Evolutionary conservation across 2,888 invertebrate genomes (phyloP), one percentile per base, ranked within the genome.

Genomic region (Zaprionus lineosus): DNA sequence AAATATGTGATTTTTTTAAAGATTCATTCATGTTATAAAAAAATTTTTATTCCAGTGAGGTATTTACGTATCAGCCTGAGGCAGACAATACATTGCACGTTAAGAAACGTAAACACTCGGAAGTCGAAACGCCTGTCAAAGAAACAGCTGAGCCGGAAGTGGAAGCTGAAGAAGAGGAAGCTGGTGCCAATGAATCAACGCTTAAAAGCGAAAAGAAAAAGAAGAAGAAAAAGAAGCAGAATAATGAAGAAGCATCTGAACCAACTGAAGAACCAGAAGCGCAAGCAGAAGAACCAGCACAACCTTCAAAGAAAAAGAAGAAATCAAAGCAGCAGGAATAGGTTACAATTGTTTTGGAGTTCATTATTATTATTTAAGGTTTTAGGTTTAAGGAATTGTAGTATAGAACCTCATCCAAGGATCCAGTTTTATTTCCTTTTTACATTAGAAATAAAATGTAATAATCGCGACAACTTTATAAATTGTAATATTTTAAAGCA

Each of bases 21-120:
- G 16, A 28, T 14, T 16, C 26, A 24, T 7, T 28, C 29, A 40
- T 21, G 1, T 2, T n/a, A n/a, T n/a, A n/a, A n/a, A 28, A 9
- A 18, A 16, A 40, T 34, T 39, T 12, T 6, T 39, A 50, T 65
- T 74, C 19, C 52, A 89, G 97, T 81, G 96, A 97, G 91, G 93
- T 96, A 43, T 92, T 94, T 74, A 93, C 95, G 28, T 97, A 97
- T 90, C 93, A 94, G 36, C 91, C 92, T 5, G 95, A 94, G 2
- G 94, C 93, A 0, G 98, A 98, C 90, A 95, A 95, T 34, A 97
- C 97, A 0, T 88, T 97, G 29, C 93, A 93, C 3, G 76, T 79
- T 0, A 89, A 89, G 61, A 89, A 89, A 52, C 84, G 89, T 39
- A 93, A 93, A 74, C 89, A 91, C 9, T 92, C 92, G 62, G 91